phyloP scores from a whole-genome alignment of 2,113 vertebrate species.

The Cryptotis parvus region DNA sequence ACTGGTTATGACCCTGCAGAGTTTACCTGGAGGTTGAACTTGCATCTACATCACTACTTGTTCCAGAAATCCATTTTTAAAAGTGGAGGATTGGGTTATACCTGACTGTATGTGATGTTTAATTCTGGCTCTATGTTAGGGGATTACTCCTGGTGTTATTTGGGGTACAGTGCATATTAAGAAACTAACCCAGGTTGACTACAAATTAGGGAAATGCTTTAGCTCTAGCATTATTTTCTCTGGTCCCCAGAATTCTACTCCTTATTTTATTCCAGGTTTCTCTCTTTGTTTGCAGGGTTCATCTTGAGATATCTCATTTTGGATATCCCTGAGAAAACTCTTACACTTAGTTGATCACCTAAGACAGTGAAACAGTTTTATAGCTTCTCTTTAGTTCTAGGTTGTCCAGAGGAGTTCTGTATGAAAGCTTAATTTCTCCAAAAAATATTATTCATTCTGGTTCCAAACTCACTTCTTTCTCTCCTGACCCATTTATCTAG shows the following conservation, averaged over 20 bases:
- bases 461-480: slow-evolving; percentile 33
- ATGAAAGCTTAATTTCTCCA: slow-evolving; percentile 38
- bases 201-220: too few species aligned
- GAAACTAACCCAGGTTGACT: too few species aligned
- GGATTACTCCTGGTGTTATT: too few species aligned
- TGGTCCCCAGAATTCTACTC: too few species aligned
- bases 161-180: too few species aligned
- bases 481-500: slow-evolving; percentile 75
- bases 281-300: not conserved
- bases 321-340: not conserved
- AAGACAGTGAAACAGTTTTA: not conserved
- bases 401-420: not conserved
- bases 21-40: not conserved
- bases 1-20: not conserved
- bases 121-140: too few species aligned
- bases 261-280: not conserved
- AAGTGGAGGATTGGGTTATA: not conserved
- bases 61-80: not conserved
- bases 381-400: not conserved
- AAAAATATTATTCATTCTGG: slow-evolving; percentile 27
- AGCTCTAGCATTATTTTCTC: too few species aligned
- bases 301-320: not conserved
- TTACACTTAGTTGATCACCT: not conserved
- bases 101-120: too few species aligned
- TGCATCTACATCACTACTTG: not conserved